A percentile compares a stretch with the other conserved stretches of the same genome.
phyloP scores from a whole-genome alignment of 1,140 invertebrate genomes.

The Drosophila nannoptera region DNA sequence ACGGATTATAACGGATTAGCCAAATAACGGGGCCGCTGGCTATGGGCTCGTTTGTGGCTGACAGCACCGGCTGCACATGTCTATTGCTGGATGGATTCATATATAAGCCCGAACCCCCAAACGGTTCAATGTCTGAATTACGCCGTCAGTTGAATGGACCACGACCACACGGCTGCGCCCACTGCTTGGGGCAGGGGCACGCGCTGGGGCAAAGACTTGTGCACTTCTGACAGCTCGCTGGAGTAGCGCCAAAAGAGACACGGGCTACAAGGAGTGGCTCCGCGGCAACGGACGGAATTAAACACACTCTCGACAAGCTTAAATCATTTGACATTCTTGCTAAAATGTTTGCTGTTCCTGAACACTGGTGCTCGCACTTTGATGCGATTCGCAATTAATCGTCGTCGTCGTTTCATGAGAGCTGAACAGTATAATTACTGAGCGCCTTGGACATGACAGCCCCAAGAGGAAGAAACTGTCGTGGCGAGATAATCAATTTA shows the following conservation, averaged over 20 bases:
- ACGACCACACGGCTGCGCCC: not conserved
- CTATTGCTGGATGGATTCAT: slow-evolving; percentile 42
- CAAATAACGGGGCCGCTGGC: slow-evolving; percentile 32
- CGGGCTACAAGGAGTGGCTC: slow-evolving; percentile 22
- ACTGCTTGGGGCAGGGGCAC: not conserved
- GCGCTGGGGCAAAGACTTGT: slow-evolving; percentile 55
- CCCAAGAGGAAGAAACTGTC: slow-evolving; percentile 16
- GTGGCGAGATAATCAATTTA: slow-evolving; percentile 22
- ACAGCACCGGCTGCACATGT: slow-evolving; percentile 43
- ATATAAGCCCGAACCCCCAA: slow-evolving; percentile 10
- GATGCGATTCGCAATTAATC: slow-evolving; percentile 37
- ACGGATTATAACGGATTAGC: slow-evolving; percentile 48
- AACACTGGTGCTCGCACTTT: not conserved
- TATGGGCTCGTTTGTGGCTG: slow-evolving; percentile 12
- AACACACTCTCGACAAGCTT: slow-evolving; percentile 25
- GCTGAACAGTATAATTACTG: slow-evolving; percentile 14
- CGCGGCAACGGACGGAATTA: not conserved
- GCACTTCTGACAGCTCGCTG: slow-evolving; percentile 66
- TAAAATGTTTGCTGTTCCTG: slow-evolving; percentile 24
- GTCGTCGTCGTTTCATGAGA: slow-evolving; percentile 5
- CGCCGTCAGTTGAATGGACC: slow-evolving; percentile 49
- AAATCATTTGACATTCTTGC: slow-evolving; percentile 42
- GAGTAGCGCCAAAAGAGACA: slow-evolving; percentile 71
- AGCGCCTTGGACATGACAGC: slow-evolving; percentile 16
- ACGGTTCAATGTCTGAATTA: slow-evolving; percentile 28